Conservation (phyloP, 1,140 invertebrate genomes). For the Drosophila insularis region DNA sequence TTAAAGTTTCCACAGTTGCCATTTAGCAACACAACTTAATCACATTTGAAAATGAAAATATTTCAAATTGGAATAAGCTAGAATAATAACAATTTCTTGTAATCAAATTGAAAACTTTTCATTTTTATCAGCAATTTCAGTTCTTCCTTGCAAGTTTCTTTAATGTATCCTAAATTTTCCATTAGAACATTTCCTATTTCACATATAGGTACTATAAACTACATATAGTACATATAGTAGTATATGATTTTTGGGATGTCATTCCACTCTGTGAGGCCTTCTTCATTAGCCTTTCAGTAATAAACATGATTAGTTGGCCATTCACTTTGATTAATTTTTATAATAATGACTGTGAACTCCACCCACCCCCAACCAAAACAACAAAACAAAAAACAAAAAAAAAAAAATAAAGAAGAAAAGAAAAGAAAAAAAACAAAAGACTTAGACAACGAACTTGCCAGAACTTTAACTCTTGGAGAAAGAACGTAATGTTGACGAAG, state of each 20-base stretch:
- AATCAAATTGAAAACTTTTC: too few species aligned
- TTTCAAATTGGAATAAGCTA: too few species aligned
- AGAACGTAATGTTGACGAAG: slow-evolving; percentile 37
- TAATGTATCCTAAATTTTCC: background rate
- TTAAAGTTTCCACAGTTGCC: too few species aligned
- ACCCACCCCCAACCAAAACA: background rate
- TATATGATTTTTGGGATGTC: too few species aligned
- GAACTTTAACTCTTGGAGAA: slow-evolving; percentile 29
- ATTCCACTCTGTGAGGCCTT: background rate
- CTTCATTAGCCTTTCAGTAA: background rate
- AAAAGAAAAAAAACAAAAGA: slow-evolving; percentile 61
- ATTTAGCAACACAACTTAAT: too few species aligned
- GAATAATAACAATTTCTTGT: too few species aligned
- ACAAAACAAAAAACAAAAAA: background rate
- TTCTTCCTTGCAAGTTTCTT: background rate
- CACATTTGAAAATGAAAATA: too few species aligned
- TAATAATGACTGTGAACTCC: slow-evolving; percentile 3
- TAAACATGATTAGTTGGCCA: background rate
- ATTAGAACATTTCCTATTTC: background rate
- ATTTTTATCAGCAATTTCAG: too few species aligned
- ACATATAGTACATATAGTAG: too few species aligned
- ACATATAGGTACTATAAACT: too few species aligned
- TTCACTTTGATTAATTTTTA: background rate
- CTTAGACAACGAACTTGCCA: slow-evolving; percentile 69
- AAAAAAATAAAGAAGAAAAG: slow-evolving; percentile 25